A percentile compares a stretch with the other conserved stretches of the same genome.
These are phyloP conservation scores for Syndactyla subalaris DNA, from an alignment of 2,797 vertebrate genomes.

Conservation along the genomic window DNA sequence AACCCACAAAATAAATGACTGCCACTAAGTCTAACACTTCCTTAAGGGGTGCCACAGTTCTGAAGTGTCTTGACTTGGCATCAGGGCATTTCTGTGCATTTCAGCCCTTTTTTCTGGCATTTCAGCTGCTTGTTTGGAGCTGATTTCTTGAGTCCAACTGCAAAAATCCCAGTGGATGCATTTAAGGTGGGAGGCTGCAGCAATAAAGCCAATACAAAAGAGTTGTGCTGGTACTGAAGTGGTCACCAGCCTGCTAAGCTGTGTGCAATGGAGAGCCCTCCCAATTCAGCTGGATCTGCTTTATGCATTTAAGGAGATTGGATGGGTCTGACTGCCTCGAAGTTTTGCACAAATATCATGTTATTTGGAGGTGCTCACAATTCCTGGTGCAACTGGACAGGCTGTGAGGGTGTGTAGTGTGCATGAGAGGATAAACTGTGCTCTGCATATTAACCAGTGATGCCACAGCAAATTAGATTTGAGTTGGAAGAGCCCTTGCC, in stretches of 20 bases:
- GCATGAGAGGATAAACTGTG: not conserved
- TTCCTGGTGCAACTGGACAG: not conserved
- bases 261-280: not conserved
- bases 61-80: not conserved
- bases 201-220: not conserved
- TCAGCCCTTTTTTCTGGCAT: not conserved
- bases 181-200: not conserved
- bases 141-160: not conserved
- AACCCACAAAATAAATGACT: not conserved
- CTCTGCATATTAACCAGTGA: not conserved
- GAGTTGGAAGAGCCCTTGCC: not conserved
- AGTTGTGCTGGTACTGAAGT: too few relatives aligned
- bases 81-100: not conserved
- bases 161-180: not conserved
- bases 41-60: not conserved
- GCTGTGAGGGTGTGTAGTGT: not conserved
- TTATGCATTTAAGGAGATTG: not conserved
- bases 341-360: not conserved
- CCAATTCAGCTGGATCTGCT: not conserved
- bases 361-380: not conserved
- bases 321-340: not conserved
- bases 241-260: not conserved
- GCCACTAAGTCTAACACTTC: not conserved
- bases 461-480: not conserved
- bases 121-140: not conserved